These are phyloP conservation scores for Marmota monax DNA, from an alignment of 2,113 vertebrate species.

Conservation along the genomic window DNA sequence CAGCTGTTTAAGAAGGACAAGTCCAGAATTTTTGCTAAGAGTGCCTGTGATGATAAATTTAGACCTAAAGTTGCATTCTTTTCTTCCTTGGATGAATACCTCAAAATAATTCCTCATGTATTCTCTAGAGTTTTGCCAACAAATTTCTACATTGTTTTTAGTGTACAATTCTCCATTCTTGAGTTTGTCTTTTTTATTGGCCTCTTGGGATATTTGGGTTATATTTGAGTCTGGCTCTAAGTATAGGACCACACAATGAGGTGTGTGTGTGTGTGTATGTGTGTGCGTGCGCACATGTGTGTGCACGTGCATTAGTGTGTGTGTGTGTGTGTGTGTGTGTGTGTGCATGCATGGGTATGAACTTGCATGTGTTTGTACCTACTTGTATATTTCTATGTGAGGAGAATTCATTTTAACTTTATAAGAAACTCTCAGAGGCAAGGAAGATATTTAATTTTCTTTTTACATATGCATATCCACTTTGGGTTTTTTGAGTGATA, in stretches of 20 bases:
- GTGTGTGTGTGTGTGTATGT: not conserved
- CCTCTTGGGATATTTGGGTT: not conserved
- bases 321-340: not conserved
- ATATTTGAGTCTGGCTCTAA: not conserved
- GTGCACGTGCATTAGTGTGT: no score
- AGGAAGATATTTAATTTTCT: not conserved
- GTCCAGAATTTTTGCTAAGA: not conserved
- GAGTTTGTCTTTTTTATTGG: constrained; percentile 7
- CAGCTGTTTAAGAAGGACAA: not conserved
- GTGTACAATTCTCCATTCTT: constrained; percentile 3
- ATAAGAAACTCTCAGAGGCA: not conserved
- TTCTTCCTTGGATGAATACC: not conserved
- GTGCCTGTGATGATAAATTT: not conserved
- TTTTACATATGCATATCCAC: not conserved
- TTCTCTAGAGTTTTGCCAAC: not conserved
- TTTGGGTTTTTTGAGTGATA: not conserved
- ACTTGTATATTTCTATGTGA: not conserved
- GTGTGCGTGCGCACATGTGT: not conserved
- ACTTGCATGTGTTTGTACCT: not conserved
- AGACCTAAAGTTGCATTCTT: not conserved
- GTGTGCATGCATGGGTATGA: not conserved
- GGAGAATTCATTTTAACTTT: constrained; percentile 2
- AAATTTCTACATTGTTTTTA: not conserved
- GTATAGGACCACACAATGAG: not conserved
- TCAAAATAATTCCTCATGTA: not conserved